phyloP scores from a whole-genome alignment of 2,888 invertebrate genomes.

The Acholoe squamosa region DNA sequence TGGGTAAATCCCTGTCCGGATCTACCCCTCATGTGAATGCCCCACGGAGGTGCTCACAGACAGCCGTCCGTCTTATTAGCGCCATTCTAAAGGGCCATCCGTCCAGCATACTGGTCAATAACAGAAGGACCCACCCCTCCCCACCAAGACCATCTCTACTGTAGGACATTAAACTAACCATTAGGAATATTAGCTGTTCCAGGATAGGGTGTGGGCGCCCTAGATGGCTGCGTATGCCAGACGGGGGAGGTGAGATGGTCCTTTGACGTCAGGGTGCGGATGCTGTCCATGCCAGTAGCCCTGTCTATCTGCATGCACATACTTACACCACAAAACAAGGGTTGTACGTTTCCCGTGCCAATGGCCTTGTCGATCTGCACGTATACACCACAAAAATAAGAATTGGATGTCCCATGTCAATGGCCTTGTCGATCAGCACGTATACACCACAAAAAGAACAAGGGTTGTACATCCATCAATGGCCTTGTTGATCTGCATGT shows the following conservation, averaged over 20 bases:
- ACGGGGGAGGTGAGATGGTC: neutral
- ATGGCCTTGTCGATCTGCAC: neutral
- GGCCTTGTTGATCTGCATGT: too few relatives aligned
- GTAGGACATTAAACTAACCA: slow-evolving; percentile 6
- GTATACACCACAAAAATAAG: neutral
- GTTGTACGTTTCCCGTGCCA: too few relatives aligned
- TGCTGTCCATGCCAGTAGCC: neutral
- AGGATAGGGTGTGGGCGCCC: neutral
- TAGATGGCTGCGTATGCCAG: neutral
- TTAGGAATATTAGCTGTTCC: slow-evolving; percentile 29
- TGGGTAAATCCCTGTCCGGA: neutral
- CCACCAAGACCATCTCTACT: neutral
- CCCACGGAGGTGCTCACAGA: neutral
- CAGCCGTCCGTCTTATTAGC: slow-evolving; percentile 50
- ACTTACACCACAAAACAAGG: too few relatives aligned
- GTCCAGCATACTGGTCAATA: neutral
- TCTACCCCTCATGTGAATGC: neutral
- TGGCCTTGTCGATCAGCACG: too few relatives aligned
- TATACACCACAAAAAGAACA: too few relatives aligned
- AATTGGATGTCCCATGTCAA: too few relatives aligned
- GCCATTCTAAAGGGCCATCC: neutral
- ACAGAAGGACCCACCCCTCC: neutral
- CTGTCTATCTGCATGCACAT: too few relatives aligned
- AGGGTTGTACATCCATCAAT: too few relatives aligned
- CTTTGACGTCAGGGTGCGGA: neutral